Evolutionary conservation across 2,797 vertebrate genomes (phyloP).

Genomic region (Aldrovandia affinis): DNA sequence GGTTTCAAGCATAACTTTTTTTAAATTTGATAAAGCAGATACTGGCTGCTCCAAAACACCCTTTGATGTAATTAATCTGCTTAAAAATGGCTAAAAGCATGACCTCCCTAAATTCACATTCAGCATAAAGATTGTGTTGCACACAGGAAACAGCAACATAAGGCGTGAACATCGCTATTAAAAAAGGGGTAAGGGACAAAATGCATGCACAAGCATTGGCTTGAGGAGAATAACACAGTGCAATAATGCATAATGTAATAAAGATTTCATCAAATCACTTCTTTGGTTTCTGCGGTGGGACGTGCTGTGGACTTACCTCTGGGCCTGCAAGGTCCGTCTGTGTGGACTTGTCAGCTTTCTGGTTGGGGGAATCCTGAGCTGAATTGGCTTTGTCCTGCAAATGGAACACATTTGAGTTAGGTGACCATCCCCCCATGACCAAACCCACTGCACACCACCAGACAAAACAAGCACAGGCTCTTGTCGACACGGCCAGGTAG

Average conservation of each 20-base stretch:
- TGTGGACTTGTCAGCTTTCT: conserved; percentile 89
- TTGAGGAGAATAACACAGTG: not conserved
- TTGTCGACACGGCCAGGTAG: not conserved
- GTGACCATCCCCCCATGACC: not conserved
- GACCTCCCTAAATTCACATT: not conserved
- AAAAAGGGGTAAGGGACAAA: not conserved
- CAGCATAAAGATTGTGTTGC: not conserved
- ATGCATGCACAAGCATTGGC: not conserved
- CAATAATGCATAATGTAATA: not conserved
- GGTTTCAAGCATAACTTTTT: not conserved
- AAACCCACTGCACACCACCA: no score
- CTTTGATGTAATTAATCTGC: not conserved
- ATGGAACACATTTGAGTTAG: conserved; percentile 40
- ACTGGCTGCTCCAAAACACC: not conserved
- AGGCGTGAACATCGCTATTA: no score
- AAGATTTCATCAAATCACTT: not conserved
- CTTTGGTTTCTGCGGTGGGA: conserved; percentile 5
- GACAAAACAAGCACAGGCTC: not conserved
- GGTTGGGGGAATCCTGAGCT: conserved; percentile 82
- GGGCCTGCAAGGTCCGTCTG: conserved; percentile 89
- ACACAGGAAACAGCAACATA: no score
- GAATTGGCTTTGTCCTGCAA: conserved; percentile 85
- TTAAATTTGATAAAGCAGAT: not conserved
- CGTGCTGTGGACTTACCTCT: conserved; percentile 83
- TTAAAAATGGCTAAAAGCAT: not conserved